Evolutionary conservation across 2,113 vertebrate species (phyloP), one percentile per base, ranked within the genome.

Genomic region (Cairina moschata): DNA sequence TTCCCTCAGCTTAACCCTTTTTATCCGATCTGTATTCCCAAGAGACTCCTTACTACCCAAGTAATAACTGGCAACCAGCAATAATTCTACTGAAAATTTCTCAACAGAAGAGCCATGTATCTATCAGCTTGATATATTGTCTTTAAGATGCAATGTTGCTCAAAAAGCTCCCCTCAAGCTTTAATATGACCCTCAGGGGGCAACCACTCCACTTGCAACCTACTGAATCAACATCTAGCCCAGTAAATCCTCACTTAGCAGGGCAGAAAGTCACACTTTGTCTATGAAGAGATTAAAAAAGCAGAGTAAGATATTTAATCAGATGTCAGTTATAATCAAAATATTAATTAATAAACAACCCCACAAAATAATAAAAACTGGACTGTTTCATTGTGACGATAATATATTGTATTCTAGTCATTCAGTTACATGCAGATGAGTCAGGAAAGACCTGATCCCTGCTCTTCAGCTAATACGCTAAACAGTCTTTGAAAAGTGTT

Each of bases 181-280:
- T 97, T 96, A 97, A 97, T 98, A 98, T 48, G 96, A 97, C 96
- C 96, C 98, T 98, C 98, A n/a, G 3, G 97, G 95, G 97, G 97
- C 90, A 96, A 93, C 91, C 96, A 96, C 97, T 98, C 96, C 68
- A 97, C 95, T 97, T 95, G 96, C 96, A 98, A 95, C 92, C 97
- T 97, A 97, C 96, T 97, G 98, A 98, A 98, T 98, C 97, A 98
- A 98, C 96, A 97, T 94, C 97, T 87, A 93, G 91, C 94, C 90
- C 94, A 96, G 96, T 96, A 98, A 98, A 98, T 98, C 93, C 95
- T 97, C 88, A 97, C 97, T 96, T 95, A 96, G 89, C 90, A 87
- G 50, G 62, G 94, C 76, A 89, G 91, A 97, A 91, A 91, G 91
- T 90, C 96, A 93, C 5, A 26, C 71, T 93, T 86, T 71, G 84